Evolutionary conservation across 2,797 vertebrate genomes (phyloP), one percentile per base, ranked within the genome.

Genomic region (Mallotus villosus): DNA sequence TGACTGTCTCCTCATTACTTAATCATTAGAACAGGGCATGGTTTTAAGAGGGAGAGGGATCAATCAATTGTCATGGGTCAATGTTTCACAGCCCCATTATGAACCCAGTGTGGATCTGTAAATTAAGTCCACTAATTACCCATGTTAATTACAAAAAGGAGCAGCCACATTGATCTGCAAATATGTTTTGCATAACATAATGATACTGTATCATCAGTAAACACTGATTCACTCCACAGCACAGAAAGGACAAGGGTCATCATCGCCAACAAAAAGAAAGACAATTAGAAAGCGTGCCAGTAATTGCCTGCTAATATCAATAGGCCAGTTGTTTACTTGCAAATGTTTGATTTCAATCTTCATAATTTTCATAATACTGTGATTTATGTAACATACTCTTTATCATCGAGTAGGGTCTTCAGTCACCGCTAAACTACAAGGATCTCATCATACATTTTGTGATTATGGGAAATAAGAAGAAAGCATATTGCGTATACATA

Each of bases 41-140:
- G 11, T 88, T 90, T 87, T 81, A 85, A 89, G 86, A 83, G 82
- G 85, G 71, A 83, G 81, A 86, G 75, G 86, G 81, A 87, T 89
- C 84, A 88, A 87, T 91, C 86, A 88, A 83, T 91, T 85, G 86
- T 88, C 87, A 82, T 74, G 86, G 90, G 87, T 92, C 87, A 90
- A 83, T 88, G 87, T 87, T 84, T 87, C 85, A 84, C 81, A 84
- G 79, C 71, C 72, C 77, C 64, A 84, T 90, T 86, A 90, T 90
- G 90, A 90, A 90, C 87, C 84, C 80, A 86, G 86, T 86, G 86
- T 85, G 86, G 83, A 83, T 86, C 81, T 87, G 84, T 84, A 87
- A 90, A 91, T 91, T 70, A 88, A 89, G 86, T 83, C 75, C 82
- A 84, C 85, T 85, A 89, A 90, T 91, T 88, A 89, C 82, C 86